Percentiles rank a stretch among this genome's conserved stretches.
These are phyloP conservation scores for Rugalucina vietnamica DNA, from an alignment of 2,888 invertebrate species.

Conservation along the genomic window DNA sequence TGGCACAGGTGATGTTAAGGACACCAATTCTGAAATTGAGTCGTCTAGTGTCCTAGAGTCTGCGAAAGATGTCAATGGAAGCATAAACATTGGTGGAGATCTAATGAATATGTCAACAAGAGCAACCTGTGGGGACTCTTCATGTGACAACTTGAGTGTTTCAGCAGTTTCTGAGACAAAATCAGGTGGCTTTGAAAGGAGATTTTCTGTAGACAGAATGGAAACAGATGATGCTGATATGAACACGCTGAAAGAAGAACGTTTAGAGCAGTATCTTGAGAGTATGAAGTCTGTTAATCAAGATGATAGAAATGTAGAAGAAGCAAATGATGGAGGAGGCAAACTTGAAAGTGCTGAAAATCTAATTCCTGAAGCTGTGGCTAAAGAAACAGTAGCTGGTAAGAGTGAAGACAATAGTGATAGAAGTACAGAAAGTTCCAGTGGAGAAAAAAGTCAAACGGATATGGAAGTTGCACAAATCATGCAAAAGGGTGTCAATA, in stretches of 20 bases:
- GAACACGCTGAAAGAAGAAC: not conserved
- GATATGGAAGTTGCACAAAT: not conserved
- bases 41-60: too few relatives aligned
- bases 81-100: not conserved
- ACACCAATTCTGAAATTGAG: too few relatives aligned
- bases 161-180: not conserved
- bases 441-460: slow-evolving; percentile 2
- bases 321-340: not conserved
- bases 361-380: not conserved
- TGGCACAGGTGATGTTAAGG: too few relatives aligned
- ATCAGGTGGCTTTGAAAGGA: not conserved
- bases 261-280: not conserved
- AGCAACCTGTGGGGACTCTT: not conserved
- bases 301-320: not conserved
- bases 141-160: slow-evolving; percentile 6
- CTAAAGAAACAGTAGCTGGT: not conserved
- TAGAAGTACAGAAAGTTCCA: slow-evolving; percentile 1
- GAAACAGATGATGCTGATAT: not conserved
- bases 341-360: not conserved
- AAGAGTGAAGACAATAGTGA: not conserved
- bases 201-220: not conserved
- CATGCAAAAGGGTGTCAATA: not conserved
- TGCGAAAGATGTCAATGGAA: not conserved
- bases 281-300: not conserved
- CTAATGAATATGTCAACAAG: not conserved